These are phyloP conservation scores for Ectemnius cavifrons DNA, from an alignment of 2,888 invertebrate genomes.

Conservation along the genomic window DNA sequence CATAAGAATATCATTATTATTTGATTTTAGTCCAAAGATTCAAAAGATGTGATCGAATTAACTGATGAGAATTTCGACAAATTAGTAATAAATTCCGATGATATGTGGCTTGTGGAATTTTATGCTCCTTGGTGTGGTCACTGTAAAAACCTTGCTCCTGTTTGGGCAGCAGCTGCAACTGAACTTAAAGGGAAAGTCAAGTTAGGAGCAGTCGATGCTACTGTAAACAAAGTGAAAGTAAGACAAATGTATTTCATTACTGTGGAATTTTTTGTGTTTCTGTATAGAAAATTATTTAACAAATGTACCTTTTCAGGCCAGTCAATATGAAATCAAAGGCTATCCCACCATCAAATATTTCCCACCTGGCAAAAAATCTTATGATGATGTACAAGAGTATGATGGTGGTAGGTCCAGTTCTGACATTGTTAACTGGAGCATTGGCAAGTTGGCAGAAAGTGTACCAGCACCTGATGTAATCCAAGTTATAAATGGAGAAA, in stretches of 20 bases:
- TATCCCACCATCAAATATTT: constrained; percentile 98
- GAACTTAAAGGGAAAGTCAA: constrained; percentile 98
- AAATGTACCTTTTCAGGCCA: constrained; percentile 78
- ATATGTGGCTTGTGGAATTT: constrained; percentile 98
- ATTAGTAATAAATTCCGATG: constrained; percentile 93
- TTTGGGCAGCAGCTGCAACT: constrained; percentile 96
- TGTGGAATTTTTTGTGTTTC: background rate
- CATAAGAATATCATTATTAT: background rate
- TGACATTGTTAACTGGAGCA: constrained; percentile 95
- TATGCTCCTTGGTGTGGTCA: constrained; percentile 98
- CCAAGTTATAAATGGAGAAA: constrained; percentile 82
- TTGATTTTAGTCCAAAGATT: constrained; percentile 66
- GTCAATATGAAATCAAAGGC: constrained; percentile 92
- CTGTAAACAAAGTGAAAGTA: constrained; percentile 88
- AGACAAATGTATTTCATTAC: constrained; percentile 15
- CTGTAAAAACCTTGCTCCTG: constrained; percentile 97
- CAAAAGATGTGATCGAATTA: constrained; percentile 90
- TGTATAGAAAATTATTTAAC: constrained; percentile 1
- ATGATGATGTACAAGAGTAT: constrained; percentile 88
- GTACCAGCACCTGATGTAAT: constrained; percentile 93
- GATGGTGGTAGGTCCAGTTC: constrained; percentile 93
- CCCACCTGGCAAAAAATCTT: constrained; percentile 85
- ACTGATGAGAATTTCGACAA: constrained; percentile 98
- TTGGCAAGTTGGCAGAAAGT: constrained; percentile 91
- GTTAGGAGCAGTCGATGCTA: constrained; percentile 97